Evolutionary conservation across 2,797 vertebrate species (phyloP).

Genomic region (Poeciliopsis turneri): DNA sequence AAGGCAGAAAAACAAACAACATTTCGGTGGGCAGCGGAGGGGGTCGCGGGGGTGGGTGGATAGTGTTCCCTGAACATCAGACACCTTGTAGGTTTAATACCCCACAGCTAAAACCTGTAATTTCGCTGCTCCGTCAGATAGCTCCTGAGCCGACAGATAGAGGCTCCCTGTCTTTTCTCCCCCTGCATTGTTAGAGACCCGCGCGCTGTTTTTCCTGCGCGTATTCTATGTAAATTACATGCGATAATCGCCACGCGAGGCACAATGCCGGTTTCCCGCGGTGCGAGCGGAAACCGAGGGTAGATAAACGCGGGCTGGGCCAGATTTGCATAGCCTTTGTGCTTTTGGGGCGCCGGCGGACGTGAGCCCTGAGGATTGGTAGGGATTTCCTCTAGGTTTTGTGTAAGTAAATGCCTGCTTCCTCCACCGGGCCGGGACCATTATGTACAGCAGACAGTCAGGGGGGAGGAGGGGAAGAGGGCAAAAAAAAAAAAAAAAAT

Average conservation of each 20-base stretch:
- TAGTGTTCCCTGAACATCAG: constrained; percentile 72
- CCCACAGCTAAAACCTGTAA: constrained; percentile 80
- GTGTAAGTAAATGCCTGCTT: constrained; percentile 80
- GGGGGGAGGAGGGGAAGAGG: constrained; percentile 67
- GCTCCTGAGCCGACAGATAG: constrained; percentile 79
- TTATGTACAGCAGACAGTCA: constrained; percentile 76
- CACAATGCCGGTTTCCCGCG: constrained; percentile 83
- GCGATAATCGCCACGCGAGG: constrained; percentile 81
- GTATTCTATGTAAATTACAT: constrained; percentile 86
- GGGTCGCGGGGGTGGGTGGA: constrained; percentile 65
- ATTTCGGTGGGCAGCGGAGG: constrained; percentile 39
- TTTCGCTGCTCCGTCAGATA: constrained; percentile 80
- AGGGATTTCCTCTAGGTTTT: constrained; percentile 79
- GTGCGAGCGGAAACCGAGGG: constrained; percentile 81
- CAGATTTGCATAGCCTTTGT: constrained; percentile 85
- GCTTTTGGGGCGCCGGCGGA: constrained; percentile 75
- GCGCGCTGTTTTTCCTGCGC: constrained; percentile 78
- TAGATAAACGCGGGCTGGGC: constrained; percentile 82
- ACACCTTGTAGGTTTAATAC: constrained; percentile 81
- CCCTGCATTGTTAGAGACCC: constrained; percentile 81
- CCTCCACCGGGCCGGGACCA: constrained; percentile 80
- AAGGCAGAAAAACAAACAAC: constrained; percentile 82
- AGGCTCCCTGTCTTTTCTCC: constrained; percentile 59
- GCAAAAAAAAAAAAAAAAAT: constrained; percentile 59
- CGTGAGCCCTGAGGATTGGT: constrained; percentile 79